A percentile compares a stretch with the other conserved stretches of the same genome.
phyloP scores from a whole-genome alignment of 1,140 invertebrate genomes.

The Eurosta solidaginis region DNA sequence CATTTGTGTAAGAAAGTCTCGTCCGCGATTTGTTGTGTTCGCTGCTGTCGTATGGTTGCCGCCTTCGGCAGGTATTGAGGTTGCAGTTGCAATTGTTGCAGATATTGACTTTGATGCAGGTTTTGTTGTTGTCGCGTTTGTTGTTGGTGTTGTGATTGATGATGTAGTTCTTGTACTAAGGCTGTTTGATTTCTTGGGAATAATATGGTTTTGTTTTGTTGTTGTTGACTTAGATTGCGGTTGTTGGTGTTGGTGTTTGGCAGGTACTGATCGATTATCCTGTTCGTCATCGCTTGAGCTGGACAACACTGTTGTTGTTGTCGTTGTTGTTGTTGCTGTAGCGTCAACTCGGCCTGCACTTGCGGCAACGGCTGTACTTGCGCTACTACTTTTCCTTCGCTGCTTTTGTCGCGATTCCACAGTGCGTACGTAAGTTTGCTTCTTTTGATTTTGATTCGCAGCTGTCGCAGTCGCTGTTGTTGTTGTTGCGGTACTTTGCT shows the following conservation, averaged over 20 bases:
- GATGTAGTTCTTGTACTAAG: slow-evolving; percentile 31
- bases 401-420: slow-evolving; percentile 57
- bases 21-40: slow-evolving; percentile 39
- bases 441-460: slow-evolving; percentile 37
- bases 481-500: background rate
- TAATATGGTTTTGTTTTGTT: slow-evolving; percentile 33
- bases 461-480: slow-evolving; percentile 13
- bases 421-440: slow-evolving; percentile 48
- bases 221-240: slow-evolving; percentile 46
- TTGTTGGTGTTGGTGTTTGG: slow-evolving; percentile 37
- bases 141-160: slow-evolving; percentile 59
- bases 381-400: slow-evolving; percentile 55
- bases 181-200: background rate
- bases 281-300: slow-evolving; percentile 58
- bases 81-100: slow-evolving; percentile 36
- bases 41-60: slow-evolving; percentile 23
- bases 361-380: background rate
- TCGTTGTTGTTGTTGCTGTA: background rate
- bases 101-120: background rate
- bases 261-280: slow-evolving; percentile 48
- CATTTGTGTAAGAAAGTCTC: slow-evolving; percentile 61
- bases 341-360: background rate
- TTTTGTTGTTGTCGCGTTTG: background rate
- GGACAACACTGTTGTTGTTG: slow-evolving; percentile 38
- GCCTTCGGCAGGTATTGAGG: slow-evolving; percentile 58